Percentiles rank a stretch among this genome's conserved stretches.
Conservation (phyloP, 2,888 invertebrate species). For the Lepas anatifera region DNA sequence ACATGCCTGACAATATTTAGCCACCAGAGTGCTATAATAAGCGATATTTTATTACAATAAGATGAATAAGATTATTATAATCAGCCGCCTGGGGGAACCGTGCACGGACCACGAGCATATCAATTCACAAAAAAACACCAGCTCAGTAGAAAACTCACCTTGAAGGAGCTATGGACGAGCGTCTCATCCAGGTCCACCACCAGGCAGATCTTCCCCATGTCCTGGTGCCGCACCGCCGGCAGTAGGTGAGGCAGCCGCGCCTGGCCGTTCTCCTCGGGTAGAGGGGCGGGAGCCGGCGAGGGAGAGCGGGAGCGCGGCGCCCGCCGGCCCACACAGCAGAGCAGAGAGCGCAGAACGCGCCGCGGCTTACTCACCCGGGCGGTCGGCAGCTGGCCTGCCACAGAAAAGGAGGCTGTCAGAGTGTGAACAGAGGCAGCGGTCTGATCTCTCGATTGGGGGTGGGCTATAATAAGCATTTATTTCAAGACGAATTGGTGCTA, state of each 20-base stretch:
- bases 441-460: no score
- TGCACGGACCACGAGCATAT: no score
- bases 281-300: neutral
- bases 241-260: slow-evolving; percentile 52
- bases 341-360: slow-evolving; percentile 68
- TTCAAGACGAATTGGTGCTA: no score
- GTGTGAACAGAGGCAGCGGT: neutral
- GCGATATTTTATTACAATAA: no score
- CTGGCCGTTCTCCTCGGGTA: neutral
- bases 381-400: slow-evolving; percentile 10
- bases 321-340: slow-evolving; percentile 59
- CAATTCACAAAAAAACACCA: no score
- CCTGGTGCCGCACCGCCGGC: slow-evolving; percentile 79
- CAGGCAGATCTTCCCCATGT: slow-evolving; percentile 89
- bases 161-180: slow-evolving; percentile 99
- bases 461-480: no score
- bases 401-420: neutral
- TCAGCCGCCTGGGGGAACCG: no score
- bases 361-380: slow-evolving; percentile 45
- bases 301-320: neutral
- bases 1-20: no score
- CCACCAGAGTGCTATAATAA: no score
- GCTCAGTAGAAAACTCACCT: no score
- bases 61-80: no score
- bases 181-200: slow-evolving; percentile 99